Conservation (phyloP, 1,140 invertebrate genomes). For the Leptinotarsa defecta region DNA sequence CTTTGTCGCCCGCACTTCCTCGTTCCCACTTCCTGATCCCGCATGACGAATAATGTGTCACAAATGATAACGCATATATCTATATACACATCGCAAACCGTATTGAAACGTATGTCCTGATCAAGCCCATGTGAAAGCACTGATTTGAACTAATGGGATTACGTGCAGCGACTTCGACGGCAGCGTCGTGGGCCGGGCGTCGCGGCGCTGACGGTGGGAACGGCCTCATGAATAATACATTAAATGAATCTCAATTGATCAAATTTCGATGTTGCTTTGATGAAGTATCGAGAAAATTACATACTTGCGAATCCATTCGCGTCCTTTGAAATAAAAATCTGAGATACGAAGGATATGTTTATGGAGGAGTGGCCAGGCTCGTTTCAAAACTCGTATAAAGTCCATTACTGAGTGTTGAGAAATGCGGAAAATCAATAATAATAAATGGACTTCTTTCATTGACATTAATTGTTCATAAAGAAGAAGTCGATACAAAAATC, state of each 20-base stretch:
- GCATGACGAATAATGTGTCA: conserved; percentile 32
- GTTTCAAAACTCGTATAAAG: no score
- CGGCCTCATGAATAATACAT: background rate
- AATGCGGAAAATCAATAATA: no score
- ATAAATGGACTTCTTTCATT: no score
- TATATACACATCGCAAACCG: conserved; percentile 30
- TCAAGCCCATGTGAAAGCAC: conserved; percentile 40
- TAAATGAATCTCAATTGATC: conserved; percentile 6
- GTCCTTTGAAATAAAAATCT: background rate
- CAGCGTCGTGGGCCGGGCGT: no score
- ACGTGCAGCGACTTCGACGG: conserved; percentile 31
- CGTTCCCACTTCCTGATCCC: conserved; percentile 3
- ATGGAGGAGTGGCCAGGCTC: no score
- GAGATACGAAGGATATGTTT: no score
- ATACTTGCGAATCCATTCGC: conserved; percentile 8
- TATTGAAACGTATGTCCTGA: conserved; percentile 32
- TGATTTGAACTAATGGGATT: conserved; percentile 40
- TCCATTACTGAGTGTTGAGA: no score
- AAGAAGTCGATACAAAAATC: no score
- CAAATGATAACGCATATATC: conserved; percentile 32
- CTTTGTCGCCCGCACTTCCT: conserved; percentile 15
- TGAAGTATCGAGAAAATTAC: conserved; percentile 8
- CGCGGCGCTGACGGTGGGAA: no score
- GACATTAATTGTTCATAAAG: no score
- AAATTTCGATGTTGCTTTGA: conserved; percentile 3